Base-by-base conservation (phyloP, 1,140 invertebrate species). In the Diuraphis noxia region DNA sequence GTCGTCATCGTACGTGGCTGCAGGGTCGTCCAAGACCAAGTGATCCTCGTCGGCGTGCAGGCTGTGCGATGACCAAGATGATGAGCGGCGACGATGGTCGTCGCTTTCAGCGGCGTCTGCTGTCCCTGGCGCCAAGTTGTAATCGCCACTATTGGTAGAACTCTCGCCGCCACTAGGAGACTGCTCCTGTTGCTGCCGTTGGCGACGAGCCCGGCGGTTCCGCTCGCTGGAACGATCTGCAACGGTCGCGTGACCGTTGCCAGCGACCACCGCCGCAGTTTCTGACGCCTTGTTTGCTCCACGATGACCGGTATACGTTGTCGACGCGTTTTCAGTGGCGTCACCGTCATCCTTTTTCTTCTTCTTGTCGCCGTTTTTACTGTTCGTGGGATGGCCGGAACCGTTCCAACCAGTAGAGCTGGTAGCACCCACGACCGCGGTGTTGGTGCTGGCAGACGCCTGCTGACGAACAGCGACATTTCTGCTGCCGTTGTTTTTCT, bases 121-220 rank as follows among this genome's bases (percentile, higher is more conserved):
- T 17, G 77, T 79, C 19, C 4, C 36, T 23, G 79, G 7, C 25
- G 34, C 38, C 23, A 19, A n/a, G 81, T 84, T 84, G 19, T 41
- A 19, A 30, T 84, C 40, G 43, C 82, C 38, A 13, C 41, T 85
- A n/a, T 46, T 36, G 17, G 41, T n/a, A 25, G 81, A 84, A 84
- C 81, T 84, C 2, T 84, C 82, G 2, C 41, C 41, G 23, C 41
- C 41, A 21, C 41, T 84, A 13, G 41, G 40, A 0, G 82, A 84
- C 82, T 84, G 82, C 30, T 84, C 25, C 41, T 49, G 41, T 86
- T 86, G 34, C 79, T 81, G 79, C 36, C 43, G n/a, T 52, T 86
- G 85, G 7, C 85, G 85, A 4, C 85, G 34, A 25, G 84, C 9
- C n/a, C 25, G 40, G 40, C 81, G 81, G 30, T 84, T 84, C 10